A percentile compares a stretch with the other conserved stretches of the same genome.
Conservation (phyloP, 1,140 invertebrate species). For the Drosophila santomea region DNA sequence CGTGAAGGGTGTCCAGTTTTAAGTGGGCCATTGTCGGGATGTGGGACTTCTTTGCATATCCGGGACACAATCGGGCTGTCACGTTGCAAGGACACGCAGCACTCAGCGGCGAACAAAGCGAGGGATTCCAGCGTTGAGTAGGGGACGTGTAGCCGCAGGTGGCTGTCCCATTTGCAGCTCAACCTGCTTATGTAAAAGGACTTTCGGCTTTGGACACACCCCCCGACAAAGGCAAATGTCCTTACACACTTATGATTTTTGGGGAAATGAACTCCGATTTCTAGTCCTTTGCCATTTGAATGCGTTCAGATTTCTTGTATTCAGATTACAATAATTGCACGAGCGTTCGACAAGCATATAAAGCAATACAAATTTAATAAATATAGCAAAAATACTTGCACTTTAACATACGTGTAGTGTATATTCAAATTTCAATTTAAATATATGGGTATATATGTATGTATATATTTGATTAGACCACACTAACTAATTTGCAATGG, state of each 20-base stretch:
- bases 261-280: slow-evolving; percentile 11
- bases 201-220: slow-evolving; percentile 23
- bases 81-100: slow-evolving; percentile 50
- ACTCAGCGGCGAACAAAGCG: slow-evolving; percentile 20
- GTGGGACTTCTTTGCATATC: slow-evolving; percentile 47
- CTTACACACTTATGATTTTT: slow-evolving; percentile 1
- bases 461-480: slow-evolving; percentile 58
- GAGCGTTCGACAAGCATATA: slow-evolving; percentile 26
- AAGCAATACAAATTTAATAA: slow-evolving; percentile 47
- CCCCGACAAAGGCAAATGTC: slow-evolving; percentile 9
- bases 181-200: slow-evolving; percentile 68
- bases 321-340: slow-evolving; percentile 33
- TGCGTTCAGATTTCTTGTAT: slow-evolving; percentile 5
- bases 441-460: slow-evolving; percentile 5
- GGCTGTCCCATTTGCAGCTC: slow-evolving; percentile 42
- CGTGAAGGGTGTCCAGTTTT: slow-evolving; percentile 66
- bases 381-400: slow-evolving; percentile 61
- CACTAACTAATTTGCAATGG: slow-evolving; percentile 64
- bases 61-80: slow-evolving; percentile 36
- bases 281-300: slow-evolving; percentile 18
- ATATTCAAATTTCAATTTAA: slow-evolving; percentile 18
- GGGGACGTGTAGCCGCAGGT: slow-evolving; percentile 70
- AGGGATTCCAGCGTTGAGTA: slow-evolving; percentile 35
- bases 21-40: slow-evolving; percentile 65
- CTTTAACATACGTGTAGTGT: slow-evolving; percentile 28